Conservation (phyloP, 2,888 invertebrate genomes). For the Leptarthrus brevirostris region DNA sequence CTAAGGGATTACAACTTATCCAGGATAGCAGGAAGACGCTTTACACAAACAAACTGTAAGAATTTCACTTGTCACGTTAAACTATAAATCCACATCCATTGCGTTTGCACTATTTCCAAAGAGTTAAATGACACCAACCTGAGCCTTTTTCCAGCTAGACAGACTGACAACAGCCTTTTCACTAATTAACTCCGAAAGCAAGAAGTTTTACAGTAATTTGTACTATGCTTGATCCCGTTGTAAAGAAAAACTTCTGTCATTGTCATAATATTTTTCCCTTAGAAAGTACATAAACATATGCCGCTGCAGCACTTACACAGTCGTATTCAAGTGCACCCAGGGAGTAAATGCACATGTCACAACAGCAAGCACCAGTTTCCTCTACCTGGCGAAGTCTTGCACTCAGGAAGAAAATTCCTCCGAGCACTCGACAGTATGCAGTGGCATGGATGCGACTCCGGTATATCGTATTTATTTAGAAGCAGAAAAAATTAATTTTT, state of each 20-base stretch:
- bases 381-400: slow-evolving; percentile 18
- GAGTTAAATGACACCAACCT: slow-evolving; percentile 5
- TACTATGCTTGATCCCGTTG: background rate
- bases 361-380: background rate
- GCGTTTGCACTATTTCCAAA: background rate
- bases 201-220: background rate
- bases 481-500: slow-evolving; percentile 11
- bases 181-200: slow-evolving; percentile 14
- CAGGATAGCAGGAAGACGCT: background rate
- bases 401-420: slow-evolving; percentile 28
- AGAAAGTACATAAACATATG: slow-evolving; percentile 36
- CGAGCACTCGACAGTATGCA: slow-evolving; percentile 27
- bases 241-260: slow-evolving; percentile 14
- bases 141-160: background rate
- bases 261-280: slow-evolving; percentile 36
- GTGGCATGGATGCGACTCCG: slow-evolving; percentile 13
- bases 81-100: background rate
- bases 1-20: background rate
- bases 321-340: slow-evolving; percentile 2
- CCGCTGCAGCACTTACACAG: slow-evolving; percentile 26
- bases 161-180: background rate
- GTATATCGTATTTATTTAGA: slow-evolving; percentile 5
- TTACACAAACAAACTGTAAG: background rate
- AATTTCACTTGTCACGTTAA: background rate
- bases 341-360: slow-evolving; percentile 35